phyloP scores from a whole-genome alignment of 2,888 invertebrate genomes.

The Stegana nigrithorax region DNA sequence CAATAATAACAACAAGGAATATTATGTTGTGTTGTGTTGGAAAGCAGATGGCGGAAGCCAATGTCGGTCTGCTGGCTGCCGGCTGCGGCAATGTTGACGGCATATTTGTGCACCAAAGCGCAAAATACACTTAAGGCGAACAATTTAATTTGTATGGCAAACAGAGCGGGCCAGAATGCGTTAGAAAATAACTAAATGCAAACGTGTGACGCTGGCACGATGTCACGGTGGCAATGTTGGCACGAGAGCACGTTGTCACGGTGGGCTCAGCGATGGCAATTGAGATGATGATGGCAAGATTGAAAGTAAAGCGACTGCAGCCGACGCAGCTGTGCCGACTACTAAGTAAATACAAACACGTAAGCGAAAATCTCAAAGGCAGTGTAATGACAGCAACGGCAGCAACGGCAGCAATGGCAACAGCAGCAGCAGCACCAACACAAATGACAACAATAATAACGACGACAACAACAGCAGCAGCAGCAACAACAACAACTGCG shows the following conservation, averaged over 20 bases:
- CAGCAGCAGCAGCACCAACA: constrained; percentile 43
- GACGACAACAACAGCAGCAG: constrained; percentile 1
- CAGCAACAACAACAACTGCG: not conserved
- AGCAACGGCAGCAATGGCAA: too few species aligned
- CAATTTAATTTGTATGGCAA: constrained; percentile 60
- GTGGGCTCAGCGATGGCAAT: not conserved
- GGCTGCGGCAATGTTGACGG: constrained; percentile 2
- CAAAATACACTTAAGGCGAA: constrained; percentile 58
- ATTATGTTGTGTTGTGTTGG: not conserved
- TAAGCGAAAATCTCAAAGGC: constrained; percentile 21
- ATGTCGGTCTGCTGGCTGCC: not conserved
- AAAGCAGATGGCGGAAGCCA: constrained; percentile 5
- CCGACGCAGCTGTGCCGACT: constrained; percentile 28
- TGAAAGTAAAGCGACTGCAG: constrained; percentile 31
- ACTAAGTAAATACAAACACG: constrained; percentile 24
- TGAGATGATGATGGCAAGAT: not conserved
- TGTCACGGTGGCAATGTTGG: too few species aligned
- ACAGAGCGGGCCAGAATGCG: constrained; percentile 24
- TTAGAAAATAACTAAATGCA: not conserved
- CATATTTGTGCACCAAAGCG: constrained; percentile 52
- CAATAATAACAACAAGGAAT: not conserved
- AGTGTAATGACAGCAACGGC: too few species aligned
- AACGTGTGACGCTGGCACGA: too few species aligned
- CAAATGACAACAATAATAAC: not conserved
- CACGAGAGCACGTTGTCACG: too few species aligned